A percentile compares a stretch with the other conserved stretches of the same genome.
Conservation (phyloP, 2,113 vertebrate species). For the Morone saxatilis region DNA sequence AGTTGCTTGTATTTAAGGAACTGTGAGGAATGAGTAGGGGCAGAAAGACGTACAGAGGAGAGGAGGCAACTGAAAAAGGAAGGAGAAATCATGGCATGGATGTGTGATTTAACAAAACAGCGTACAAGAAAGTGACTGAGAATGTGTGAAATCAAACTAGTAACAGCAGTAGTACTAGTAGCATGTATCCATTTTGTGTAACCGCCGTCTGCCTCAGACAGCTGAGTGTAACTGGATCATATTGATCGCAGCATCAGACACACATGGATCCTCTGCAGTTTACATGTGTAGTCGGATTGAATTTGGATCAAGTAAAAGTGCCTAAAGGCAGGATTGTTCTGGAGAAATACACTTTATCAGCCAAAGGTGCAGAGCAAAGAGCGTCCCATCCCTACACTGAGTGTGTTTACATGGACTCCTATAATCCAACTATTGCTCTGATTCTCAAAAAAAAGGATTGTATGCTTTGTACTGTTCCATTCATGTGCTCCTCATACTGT, state of each 20-base stretch:
- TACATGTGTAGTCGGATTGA: not conserved
- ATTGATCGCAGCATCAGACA: slow-evolving; percentile 6
- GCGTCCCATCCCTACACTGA: not conserved
- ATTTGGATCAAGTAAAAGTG: not conserved
- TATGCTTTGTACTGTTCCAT: not conserved
- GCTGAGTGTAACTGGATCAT: not conserved
- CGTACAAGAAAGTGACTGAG: slow-evolving; percentile 10
- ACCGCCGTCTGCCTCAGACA: slow-evolving; percentile 14
- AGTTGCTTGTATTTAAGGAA: slow-evolving; percentile 37
- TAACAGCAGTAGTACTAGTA: slow-evolving; percentile 22
- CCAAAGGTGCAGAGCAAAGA: not conserved
- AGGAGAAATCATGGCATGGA: slow-evolving; percentile 1
- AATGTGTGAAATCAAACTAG: slow-evolving; percentile 54
- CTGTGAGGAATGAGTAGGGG: slow-evolving; percentile 8
- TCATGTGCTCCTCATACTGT: not conserved
- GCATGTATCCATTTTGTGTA: not conserved
- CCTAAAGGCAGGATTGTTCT: slow-evolving; percentile 10
- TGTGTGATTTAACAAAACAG: slow-evolving; percentile 33
- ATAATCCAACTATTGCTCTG: slow-evolving; percentile 9
- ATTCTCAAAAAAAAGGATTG: not conserved
- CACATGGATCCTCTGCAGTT: slow-evolving; percentile 4
- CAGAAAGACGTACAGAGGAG: not conserved
- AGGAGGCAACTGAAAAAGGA: not conserved
- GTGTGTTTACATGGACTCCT: not conserved
- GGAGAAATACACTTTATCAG: not conserved